These are phyloP conservation scores for Metalampra italica DNA, from an alignment of 2,888 invertebrate species.

Conservation along the genomic window DNA sequence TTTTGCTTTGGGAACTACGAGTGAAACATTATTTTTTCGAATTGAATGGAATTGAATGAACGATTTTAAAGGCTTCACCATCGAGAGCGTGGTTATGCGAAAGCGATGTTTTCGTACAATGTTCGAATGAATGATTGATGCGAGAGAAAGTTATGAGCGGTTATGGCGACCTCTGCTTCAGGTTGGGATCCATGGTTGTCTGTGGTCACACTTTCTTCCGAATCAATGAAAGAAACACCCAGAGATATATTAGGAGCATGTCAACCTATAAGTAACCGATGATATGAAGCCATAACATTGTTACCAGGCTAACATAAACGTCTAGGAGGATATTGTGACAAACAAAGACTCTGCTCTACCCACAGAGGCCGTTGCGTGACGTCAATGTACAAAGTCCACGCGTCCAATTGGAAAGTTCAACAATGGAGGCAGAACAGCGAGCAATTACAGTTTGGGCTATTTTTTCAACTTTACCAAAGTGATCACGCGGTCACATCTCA, in stretches of 20 bases:
- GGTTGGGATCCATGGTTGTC: no score
- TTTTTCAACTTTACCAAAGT: no score
- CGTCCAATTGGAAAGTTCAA: conserved; percentile 56
- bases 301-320: conserved; percentile 22
- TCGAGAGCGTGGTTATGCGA: not conserved
- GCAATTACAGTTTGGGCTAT: conserved; percentile 1
- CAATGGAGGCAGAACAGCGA: conserved; percentile 24
- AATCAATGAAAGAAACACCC: not conserved
- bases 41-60: not conserved
- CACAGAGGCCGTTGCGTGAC: conserved; percentile 40
- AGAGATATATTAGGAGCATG: not conserved
- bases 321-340: conserved; percentile 40
- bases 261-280: not conserved
- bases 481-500: no score
- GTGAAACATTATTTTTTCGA: not conserved
- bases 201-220: not conserved
- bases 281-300: not conserved
- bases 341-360: conserved; percentile 32
- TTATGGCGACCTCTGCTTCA: not conserved
- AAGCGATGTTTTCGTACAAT: not conserved
- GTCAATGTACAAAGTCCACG: conserved; percentile 52
- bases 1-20: no score
- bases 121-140: not conserved
- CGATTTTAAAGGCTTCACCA: not conserved
- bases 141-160: not conserved